Evolutionary conservation across 2,113 vertebrate genomes (phyloP), one percentile per base, ranked within the genome.

Genomic region (Marcusenius ussheri): DNA sequence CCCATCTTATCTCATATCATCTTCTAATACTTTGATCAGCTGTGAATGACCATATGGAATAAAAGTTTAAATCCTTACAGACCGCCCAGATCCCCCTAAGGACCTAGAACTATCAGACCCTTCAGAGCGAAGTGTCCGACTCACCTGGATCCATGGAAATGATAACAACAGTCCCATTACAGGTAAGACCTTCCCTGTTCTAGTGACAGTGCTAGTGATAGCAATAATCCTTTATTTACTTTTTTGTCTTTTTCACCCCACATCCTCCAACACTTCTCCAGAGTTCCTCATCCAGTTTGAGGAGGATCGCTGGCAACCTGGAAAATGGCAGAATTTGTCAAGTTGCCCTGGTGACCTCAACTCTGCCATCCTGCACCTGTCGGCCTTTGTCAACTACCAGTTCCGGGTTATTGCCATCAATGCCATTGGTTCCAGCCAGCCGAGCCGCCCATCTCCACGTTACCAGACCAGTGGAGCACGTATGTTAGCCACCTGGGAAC

Each of bases 341-440:
- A 93, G 94, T 56, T 97, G 97, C 70, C 95, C 97, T 0, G 98
- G 97, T 8, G 96, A 94, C 2, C 91, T 98, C 90, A 99, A 99
- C 95, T 96, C 98, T 0, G 98, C 97, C 0, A 10, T 96, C 89
- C 96, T 99, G 90, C 96, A 95, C 87, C 97, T 99, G 0, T 96
- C 97, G 0, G 98, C 98, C 0, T 99, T 97, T 0, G 96, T 99
- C 92, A 98, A 99, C 95, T 99, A 99, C 91, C 97, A 98, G 90
- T 99, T 99, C 93, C 95, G 98, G 17, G 98, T 99, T 86, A 97
- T 99, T 0, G 97, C 98, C 0, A 92, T 98, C 91, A 99, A 99
- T 10, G 94, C 96, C 0, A 97, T 99, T 47, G 98, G 98, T 89
- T 97, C 95, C 92, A 99, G 98, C 90, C 87, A 93, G 70, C 98